Conservation (phyloP, 2,888 invertebrate species). For the Drosophila mimetica region DNA sequence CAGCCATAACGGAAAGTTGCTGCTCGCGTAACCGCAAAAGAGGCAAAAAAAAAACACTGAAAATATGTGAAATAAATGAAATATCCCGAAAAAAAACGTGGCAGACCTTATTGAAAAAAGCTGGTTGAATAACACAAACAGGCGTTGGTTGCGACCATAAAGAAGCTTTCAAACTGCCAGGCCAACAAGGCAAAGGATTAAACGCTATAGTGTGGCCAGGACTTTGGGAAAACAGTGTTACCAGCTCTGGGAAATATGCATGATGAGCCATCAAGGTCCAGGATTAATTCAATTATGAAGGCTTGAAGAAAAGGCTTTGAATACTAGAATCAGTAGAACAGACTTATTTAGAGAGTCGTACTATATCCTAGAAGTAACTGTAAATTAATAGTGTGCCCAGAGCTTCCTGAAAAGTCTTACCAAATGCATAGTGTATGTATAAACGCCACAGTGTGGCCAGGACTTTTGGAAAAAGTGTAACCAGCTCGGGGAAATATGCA, state of each 20-base stretch:
- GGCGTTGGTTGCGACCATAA: slow-evolving; percentile 1
- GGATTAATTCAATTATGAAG: too few species aligned
- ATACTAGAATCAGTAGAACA: too few species aligned
- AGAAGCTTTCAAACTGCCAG: slow-evolving; percentile 1
- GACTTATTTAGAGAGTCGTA: too few species aligned
- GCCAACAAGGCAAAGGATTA: slow-evolving; percentile 7
- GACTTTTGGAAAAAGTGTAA: too few species aligned
- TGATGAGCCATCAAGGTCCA: too few species aligned
- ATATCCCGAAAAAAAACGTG: slow-evolving; percentile 6
- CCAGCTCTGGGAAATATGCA: background rate
- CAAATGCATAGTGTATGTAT: background rate
- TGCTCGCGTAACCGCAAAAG: slow-evolving; percentile 42
- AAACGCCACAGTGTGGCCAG: too few species aligned
- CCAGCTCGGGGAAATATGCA: too few species aligned
- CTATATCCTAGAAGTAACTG: background rate
- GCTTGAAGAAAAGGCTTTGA: too few species aligned
- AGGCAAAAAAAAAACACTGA: slow-evolving; percentile 5
- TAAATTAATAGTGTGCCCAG: background rate
- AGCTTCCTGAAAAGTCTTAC: background rate
- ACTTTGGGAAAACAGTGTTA: slow-evolving; percentile 1
- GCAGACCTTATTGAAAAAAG: slow-evolving; percentile 14
- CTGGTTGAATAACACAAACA: slow-evolving; percentile 5
- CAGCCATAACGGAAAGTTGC: slow-evolving; percentile 43
- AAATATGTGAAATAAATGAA: slow-evolving; percentile 41
- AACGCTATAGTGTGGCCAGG: slow-evolving; percentile 15